A percentile compares a stretch with the other conserved stretches of the same genome.
Evolutionary conservation across 2,888 invertebrate genomes (phyloP).

Genomic region (Cactoblastis cactorum): DNA sequence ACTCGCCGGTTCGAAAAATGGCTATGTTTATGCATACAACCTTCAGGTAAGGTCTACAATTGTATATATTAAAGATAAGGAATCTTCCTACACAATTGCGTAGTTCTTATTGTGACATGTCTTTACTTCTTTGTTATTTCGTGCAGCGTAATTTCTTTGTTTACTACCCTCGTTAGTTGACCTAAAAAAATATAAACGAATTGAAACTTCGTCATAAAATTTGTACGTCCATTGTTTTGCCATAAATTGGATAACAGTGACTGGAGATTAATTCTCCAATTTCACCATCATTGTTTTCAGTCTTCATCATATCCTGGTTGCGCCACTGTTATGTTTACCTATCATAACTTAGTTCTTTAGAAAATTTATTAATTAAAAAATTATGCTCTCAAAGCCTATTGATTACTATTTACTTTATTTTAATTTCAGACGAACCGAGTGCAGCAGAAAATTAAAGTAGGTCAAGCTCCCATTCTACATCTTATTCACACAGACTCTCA

Average conservation of each 20-base stretch:
- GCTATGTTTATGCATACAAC: constrained; percentile 88
- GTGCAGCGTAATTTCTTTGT: constrained; percentile 48
- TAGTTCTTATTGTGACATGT: constrained; percentile 27
- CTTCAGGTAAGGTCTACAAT: constrained; percentile 80
- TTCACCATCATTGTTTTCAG: no score
- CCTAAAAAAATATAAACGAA: constrained; percentile 45
- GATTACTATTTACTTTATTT: neutral
- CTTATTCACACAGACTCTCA: constrained; percentile 80
- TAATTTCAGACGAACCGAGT: constrained; percentile 84
- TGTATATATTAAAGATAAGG: constrained; percentile 45
- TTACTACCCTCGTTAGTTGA: constrained; percentile 65
- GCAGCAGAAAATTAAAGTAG: constrained; percentile 82
- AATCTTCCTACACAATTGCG: constrained; percentile 32
- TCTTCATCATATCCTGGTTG: no score
- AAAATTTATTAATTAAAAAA: no score
- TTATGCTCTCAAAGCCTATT: no score
- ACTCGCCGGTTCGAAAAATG: constrained; percentile 86
- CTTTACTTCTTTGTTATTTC: constrained; percentile 27
- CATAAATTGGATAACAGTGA: no score
- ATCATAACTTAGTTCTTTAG: no score
- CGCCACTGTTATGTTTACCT: no score
- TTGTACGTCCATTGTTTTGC: no score
- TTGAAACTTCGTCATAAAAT: no score
- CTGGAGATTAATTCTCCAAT: no score
- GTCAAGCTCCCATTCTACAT: constrained; percentile 81